Evolutionary conservation across 2,888 invertebrate genomes (phyloP).

Genomic region (Brachyopa scutellaris): DNA sequence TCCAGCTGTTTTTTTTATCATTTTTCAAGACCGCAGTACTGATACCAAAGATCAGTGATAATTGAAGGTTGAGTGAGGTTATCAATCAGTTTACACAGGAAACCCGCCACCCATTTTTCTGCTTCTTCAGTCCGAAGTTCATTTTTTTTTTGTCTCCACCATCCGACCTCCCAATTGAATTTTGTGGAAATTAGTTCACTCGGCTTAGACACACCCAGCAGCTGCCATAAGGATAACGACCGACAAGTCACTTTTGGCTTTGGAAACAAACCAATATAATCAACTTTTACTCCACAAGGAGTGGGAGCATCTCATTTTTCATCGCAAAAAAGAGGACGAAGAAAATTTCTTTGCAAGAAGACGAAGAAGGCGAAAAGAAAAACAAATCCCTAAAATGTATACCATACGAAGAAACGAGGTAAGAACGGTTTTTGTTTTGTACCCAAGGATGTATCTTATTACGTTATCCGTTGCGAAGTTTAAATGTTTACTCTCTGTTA

Average conservation of each 20-base stretch:
- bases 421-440: not conserved
- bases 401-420: not conserved
- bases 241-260: constrained; percentile 30
- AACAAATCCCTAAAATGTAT: too few species aligned
- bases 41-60: too few species aligned
- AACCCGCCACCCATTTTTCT: too few species aligned
- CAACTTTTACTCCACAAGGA: not conserved
- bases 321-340: too few species aligned
- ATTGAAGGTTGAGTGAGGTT: too few species aligned
- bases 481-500: constrained; percentile 7
- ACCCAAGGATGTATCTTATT: too few species aligned
- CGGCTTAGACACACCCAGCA: not conserved
- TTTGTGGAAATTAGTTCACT: constrained; percentile 5
- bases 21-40: too few species aligned
- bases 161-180: not conserved
- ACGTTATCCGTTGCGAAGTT: too few species aligned
- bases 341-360: not conserved
- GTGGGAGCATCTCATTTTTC: constrained; percentile 18
- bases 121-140: not conserved
- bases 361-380: not conserved
- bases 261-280: constrained; percentile 10
- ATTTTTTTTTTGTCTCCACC: not conserved
- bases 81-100: too few species aligned
- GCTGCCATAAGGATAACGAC: not conserved
- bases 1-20: too few species aligned